phyloP scores from a whole-genome alignment of 2,888 invertebrate genomes.

The Leptinotarsa tumamoca region DNA sequence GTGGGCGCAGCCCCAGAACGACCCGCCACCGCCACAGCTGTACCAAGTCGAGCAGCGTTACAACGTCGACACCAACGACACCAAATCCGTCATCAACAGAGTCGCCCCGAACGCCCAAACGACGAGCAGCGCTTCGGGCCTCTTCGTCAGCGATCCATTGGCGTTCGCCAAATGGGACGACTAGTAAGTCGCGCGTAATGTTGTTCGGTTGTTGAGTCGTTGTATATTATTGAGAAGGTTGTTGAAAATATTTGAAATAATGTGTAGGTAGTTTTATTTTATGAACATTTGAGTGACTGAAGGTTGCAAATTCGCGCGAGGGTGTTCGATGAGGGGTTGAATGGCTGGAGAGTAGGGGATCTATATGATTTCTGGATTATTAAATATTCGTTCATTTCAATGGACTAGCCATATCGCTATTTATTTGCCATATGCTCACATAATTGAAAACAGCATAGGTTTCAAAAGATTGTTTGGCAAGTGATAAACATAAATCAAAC shows the following conservation, averaged over 20 bases:
- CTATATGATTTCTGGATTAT: too few species aligned
- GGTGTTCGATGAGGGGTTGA: slow-evolving; percentile 25
- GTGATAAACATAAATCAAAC: too few species aligned
- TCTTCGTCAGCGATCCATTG: slow-evolving; percentile 58
- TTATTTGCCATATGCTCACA: too few species aligned
- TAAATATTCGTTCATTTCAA: too few species aligned
- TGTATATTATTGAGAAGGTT: slow-evolving; percentile 47
- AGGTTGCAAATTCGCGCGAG: slow-evolving; percentile 35
- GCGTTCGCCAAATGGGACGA: slow-evolving; percentile 59
- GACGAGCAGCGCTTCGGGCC: slow-evolving; percentile 44
- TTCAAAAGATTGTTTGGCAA: too few species aligned
- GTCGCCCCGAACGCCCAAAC: slow-evolving; percentile 47
- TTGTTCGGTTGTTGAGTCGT: slow-evolving; percentile 37
- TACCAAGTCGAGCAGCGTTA: slow-evolving; percentile 64
- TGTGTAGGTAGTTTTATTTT: slow-evolving; percentile 44
- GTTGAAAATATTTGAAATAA: slow-evolving; percentile 39
- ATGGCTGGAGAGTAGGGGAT: slow-evolving; percentile 20
- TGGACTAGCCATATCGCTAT: too few species aligned
- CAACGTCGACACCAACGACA: slow-evolving; percentile 63
- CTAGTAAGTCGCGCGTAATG: slow-evolving; percentile 44
- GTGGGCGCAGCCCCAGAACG: slow-evolving; percentile 57
- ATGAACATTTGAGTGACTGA: slow-evolving; percentile 44
- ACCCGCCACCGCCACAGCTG: slow-evolving; percentile 51
- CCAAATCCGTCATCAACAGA: slow-evolving; percentile 63
- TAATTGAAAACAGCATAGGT: too few species aligned